A percentile compares a stretch with the other conserved stretches of the same genome.
phyloP scores from a whole-genome alignment of 2,797 vertebrate genomes.

The Caiman crocodilus region DNA sequence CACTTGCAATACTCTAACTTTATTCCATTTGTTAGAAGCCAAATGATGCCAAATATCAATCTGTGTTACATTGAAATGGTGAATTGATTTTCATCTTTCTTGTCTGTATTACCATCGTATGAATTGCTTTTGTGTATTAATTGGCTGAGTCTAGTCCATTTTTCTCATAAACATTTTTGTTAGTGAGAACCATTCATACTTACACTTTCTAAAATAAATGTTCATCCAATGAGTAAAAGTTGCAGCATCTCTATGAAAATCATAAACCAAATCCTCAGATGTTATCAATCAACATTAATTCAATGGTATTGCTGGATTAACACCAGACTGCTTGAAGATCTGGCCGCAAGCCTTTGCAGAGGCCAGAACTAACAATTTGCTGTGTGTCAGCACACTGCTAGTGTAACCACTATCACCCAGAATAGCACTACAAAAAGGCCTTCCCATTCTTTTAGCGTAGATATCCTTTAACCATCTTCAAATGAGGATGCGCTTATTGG shows the following conservation, averaged over 20 bases:
- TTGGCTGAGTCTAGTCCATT: not conserved
- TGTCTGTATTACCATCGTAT: not conserved
- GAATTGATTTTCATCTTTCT: not conserved
- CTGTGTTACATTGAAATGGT: not conserved
- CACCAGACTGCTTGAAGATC: not conserved
- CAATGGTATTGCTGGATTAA: not conserved
- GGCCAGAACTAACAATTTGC: not conserved
- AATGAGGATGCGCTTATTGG: not conserved
- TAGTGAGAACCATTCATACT: not conserved
- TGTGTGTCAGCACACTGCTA: accelerated
- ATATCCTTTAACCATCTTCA: not conserved
- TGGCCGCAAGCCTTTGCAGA: not conserved
- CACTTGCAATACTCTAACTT: not conserved
- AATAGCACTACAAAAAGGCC: not conserved
- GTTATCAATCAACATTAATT: not conserved
- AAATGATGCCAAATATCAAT: not conserved
- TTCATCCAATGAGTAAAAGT: not conserved
- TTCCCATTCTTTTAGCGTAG: not conserved
- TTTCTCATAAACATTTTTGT: not conserved
- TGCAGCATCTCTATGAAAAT: not conserved
- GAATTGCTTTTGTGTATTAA: not conserved
- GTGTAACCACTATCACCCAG: not conserved
- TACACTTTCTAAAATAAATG: too few relatives aligned
- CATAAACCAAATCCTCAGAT: accelerated
- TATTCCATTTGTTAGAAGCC: not conserved